Conservation (phyloP, 2,888 invertebrate species). For the Leptinotarsa haldemani region DNA sequence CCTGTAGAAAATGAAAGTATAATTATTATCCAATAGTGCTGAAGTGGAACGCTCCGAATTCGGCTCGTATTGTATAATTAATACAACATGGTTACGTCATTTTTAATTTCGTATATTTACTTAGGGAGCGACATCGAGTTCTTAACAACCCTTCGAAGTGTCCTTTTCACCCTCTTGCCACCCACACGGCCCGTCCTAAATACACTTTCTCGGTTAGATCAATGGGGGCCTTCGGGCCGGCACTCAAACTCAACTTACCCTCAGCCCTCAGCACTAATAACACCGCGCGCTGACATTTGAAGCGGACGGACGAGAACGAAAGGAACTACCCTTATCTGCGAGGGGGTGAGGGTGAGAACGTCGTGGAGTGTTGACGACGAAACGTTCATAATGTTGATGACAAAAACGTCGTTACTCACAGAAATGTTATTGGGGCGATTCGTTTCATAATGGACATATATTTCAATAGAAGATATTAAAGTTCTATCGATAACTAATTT, state of each 20-base stretch:
- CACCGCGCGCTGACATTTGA: conserved; percentile 29
- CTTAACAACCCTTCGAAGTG: conserved; percentile 28
- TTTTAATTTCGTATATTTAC: neutral
- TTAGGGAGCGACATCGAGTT: conserved; percentile 11
- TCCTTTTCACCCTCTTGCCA: conserved; percentile 28
- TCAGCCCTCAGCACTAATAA: conserved; percentile 16
- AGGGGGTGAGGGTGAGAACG: conserved; percentile 11
- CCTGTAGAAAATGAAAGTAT: too few species aligned
- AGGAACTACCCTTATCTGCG: conserved; percentile 28
- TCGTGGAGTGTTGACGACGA: neutral
- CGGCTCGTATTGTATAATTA: too few species aligned
- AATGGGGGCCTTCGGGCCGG: conserved; percentile 32
- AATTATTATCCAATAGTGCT: too few species aligned
- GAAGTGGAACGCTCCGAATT: too few species aligned
- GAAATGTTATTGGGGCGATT: neutral
- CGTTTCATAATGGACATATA: neutral
- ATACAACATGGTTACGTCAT: neutral
- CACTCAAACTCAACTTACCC: conserved; percentile 22
- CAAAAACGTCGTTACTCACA: neutral
- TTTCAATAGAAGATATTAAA: too few species aligned
- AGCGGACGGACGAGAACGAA: conserved; percentile 20
- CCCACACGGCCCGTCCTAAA: conserved; percentile 55
- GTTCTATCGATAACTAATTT: too few species aligned
- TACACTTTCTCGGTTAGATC: conserved; percentile 46
- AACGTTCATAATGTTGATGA: conserved; percentile 5